Base-by-base conservation (phyloP, 2,888 invertebrate species). In the Sinotaia quadrata region DNA sequence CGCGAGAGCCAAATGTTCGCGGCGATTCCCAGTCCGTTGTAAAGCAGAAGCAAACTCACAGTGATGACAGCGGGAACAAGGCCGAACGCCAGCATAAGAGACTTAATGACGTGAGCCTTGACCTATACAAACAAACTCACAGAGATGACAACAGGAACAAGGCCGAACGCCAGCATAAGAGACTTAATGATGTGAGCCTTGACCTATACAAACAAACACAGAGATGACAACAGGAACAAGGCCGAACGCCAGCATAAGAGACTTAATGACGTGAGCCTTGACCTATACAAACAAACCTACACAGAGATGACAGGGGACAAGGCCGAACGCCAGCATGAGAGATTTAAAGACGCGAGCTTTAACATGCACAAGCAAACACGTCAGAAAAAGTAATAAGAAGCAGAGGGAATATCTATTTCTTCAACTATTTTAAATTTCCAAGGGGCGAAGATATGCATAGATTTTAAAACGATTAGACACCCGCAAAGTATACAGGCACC, bases 341-440 rank as follows among this genome's bases (percentile, higher is more conserved):
- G 58, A 58, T 51, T 59, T 67, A 4, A 73, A 33, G 7, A 73
- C 69, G 21, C 47, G 60, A 7, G 65, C 67, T 61, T 72, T 69
- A 8, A 72, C 59, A 69, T 72, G 49, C 33, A 27, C 0, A 21
- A 10, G 27, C 10, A 18, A 33, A 36, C 24, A 70, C 21, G 29
- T n/a, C n/a, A 52, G 2, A 4, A 61, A n/a, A 36, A 91, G 91
- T 75, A 96, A 90, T n/a, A n/a, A n/a, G n/a, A 87, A 97, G 98
- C 87, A 95, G 93, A 80, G 93, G 92, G 89, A 96, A 97, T 0
- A 97, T 96, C 74, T 90, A 89, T 91, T 93, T 93, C 89, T 95
- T 94, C 2, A 97, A 94, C 87, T 87, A 15, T 41, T 12, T 15
- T 41, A 41, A 12, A 12, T 41, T 41, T 15, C 18, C 18, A 41